phyloP scores from a whole-genome alignment of 2,113 vertebrate species.

The Xiphophorus hellerii region DNA sequence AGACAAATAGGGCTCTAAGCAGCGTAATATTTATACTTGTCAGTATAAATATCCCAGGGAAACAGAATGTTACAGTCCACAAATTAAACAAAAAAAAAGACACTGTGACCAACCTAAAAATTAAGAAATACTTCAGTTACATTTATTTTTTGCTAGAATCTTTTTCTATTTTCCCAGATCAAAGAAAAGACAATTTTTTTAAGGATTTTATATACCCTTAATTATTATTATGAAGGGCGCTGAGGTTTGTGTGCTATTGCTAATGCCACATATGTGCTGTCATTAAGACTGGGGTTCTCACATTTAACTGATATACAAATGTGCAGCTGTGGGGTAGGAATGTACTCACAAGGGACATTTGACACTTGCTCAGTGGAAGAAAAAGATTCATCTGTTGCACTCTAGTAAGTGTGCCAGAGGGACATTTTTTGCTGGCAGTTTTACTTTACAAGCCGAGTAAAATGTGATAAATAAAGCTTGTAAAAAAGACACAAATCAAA shows the following conservation, averaged over 20 bases:
- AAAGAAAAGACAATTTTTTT: too few relatives aligned
- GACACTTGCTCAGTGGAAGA: conserved; percentile 11
- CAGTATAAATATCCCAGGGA: too few relatives aligned
- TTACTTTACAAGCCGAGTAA: neutral
- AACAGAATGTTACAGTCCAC: neutral
- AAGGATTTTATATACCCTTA: too few relatives aligned
- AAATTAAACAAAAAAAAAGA: neutral
- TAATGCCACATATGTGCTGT: neutral
- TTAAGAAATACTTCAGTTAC: neutral
- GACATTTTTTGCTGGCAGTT: neutral
- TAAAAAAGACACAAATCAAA: neutral
- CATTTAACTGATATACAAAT: conserved; percentile 21
- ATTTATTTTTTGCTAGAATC: neutral
- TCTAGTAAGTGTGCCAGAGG: neutral
- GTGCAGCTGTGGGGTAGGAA: conserved; percentile 6
- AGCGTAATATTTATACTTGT: too few relatives aligned
- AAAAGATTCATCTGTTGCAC: conserved; percentile 3
- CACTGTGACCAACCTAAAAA: neutral
- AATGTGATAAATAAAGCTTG: too few relatives aligned
- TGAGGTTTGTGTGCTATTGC: neutral
- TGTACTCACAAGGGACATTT: neutral
- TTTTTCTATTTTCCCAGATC: neutral
- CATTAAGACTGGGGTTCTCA: conserved; percentile 24
- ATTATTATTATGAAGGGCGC: neutral
- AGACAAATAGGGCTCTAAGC: too few relatives aligned